Conservation (phyloP, 2,113 vertebrate genomes). For the Leptodactylus fuscus region DNA sequence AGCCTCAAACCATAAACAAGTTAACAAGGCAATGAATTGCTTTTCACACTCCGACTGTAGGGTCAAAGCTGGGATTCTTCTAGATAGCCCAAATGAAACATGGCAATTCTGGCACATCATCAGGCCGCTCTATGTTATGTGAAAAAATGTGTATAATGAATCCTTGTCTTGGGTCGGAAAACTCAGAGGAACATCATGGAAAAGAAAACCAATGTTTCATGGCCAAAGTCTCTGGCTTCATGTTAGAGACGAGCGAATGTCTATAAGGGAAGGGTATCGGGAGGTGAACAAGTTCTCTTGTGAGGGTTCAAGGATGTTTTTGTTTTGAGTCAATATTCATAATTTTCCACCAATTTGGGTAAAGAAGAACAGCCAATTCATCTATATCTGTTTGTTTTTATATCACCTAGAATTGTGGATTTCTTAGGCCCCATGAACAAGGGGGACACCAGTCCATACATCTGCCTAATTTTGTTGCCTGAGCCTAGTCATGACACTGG, state of each 20-base stretch:
- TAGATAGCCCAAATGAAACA: slow-evolving; percentile 17
- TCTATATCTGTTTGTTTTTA: neutral
- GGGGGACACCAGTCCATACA: too few species aligned
- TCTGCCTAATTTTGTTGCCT: too few species aligned
- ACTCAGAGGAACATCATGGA: neutral
- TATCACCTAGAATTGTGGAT: neutral
- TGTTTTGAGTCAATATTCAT: neutral
- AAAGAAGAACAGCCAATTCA: neutral
- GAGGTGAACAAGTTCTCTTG: neutral
- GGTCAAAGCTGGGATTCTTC: neutral
- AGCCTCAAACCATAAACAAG: slow-evolving; percentile 41
- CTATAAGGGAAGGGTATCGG: neutral
- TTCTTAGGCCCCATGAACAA: too few species aligned
- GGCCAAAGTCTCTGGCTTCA: neutral
- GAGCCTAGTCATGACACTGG: too few species aligned
- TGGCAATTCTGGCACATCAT: neutral
- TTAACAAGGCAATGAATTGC: slow-evolving; percentile 38
- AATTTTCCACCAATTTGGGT: neutral
- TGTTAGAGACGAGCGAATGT: neutral
- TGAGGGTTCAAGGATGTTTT: neutral
- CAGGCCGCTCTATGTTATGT: neutral
- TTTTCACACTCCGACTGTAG: slow-evolving; percentile 40
- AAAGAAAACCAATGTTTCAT: neutral
- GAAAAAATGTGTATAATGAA: neutral
- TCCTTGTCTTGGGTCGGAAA: slow-evolving; percentile 19